Percentiles rank a stretch among this genome's conserved stretches.
Conservation (phyloP, 1,140 invertebrate species). For the Aricia agestis region DNA sequence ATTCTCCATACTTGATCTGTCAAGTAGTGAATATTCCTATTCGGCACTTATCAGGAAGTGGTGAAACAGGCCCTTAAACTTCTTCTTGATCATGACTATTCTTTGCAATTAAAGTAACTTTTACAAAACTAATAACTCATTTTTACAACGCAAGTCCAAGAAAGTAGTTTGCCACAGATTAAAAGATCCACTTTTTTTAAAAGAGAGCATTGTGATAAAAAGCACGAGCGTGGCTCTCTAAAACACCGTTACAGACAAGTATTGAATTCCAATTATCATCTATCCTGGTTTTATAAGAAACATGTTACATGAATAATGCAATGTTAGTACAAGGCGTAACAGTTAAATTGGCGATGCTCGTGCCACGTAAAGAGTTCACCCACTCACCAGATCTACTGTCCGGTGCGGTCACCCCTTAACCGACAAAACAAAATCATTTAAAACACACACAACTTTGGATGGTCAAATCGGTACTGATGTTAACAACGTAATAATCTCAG, state of each 20-base stretch:
- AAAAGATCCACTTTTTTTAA: neutral
- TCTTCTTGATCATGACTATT: too few relatives aligned
- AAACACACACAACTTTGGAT: conserved; percentile 22
- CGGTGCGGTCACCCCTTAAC: conserved; percentile 49
- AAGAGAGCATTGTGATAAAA: conserved; percentile 6
- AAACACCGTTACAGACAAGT: conserved; percentile 7
- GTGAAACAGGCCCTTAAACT: too few relatives aligned
- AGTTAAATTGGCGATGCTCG: conserved; percentile 32
- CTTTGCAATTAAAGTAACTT: too few relatives aligned
- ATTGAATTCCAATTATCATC: conserved; percentile 12
- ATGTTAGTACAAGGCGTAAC: conserved; percentile 24
- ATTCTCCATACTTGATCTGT: too few relatives aligned
- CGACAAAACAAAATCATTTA: conserved; percentile 55
- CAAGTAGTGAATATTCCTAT: too few relatives aligned
- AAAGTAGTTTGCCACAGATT: neutral
- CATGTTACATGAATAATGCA: conserved; percentile 36
- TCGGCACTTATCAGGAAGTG: too few relatives aligned
- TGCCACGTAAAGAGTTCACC: conserved; percentile 44
- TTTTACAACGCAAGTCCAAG: neutral
- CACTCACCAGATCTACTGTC: conserved; percentile 58
- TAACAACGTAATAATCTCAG: neutral
- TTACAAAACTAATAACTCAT: too few relatives aligned
- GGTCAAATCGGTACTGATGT: neutral
- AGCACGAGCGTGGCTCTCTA: conserved; percentile 9
- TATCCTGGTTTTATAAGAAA: conserved; percentile 28